Base-by-base conservation (phyloP, 2,888 invertebrate species). In the Noctua janthe region DNA sequence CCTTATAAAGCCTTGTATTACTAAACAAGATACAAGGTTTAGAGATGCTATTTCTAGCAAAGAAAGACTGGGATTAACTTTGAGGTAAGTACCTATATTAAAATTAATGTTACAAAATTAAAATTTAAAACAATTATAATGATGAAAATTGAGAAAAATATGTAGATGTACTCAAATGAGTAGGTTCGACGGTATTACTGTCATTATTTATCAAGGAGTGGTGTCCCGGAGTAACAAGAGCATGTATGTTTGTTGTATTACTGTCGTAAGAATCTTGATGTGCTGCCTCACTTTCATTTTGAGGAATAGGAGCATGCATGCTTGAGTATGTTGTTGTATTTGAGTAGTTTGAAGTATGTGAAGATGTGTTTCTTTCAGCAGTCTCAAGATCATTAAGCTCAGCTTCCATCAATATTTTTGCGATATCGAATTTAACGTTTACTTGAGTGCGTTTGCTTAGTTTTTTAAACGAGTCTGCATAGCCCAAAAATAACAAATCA, bases 11-110 rank as follows among this genome's bases (percentile, higher is more conserved):
- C 71, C 71, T 35, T 54, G 11, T 70, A 74, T 73, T 69, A 73
- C 59, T 69, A 66, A 73, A 73, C 67, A 78, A n/a, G n/a, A n/a
- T n/a, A n/a, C n/a, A n/a, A 75, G 69, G 69, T 75, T 69, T 75
- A 75, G 75, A 69, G 59, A 75, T 69, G 75, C 69, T 69, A 74
- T 75, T 75, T 69, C 69, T 69, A 70, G 69, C 69, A 75, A 69
- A 75, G 69, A 75, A 70, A 69, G 56, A 75, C 54, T 75, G 66
- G 67, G 3, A 67, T 67, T 74, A 59, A 69, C 56, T 75, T 75
- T 69, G 69, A 75, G 69, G 75, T 69, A 75, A 69, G 75, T 70
- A 75, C 43, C 35, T 71, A 35, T 39, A 54, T 54, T 54, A 35
- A 54, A 54, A 54, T 71, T 35, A 54, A 51, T 2, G 35, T 35